phyloP scores from a whole-genome alignment of 2,888 invertebrate genomes.

The Coenonympha arcania region DNA sequence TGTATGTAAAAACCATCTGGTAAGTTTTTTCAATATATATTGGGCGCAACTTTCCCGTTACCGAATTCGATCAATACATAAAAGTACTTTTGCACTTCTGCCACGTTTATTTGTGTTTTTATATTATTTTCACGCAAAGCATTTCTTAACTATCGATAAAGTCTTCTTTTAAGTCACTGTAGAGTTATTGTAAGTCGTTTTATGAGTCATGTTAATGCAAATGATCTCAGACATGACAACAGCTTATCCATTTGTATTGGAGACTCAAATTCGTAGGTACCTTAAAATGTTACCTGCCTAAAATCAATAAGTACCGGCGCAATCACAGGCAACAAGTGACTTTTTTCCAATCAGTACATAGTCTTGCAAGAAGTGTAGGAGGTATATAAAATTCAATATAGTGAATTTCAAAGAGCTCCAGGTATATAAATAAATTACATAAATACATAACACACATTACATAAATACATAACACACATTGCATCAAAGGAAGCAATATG shows the following conservation, averaged over 20 bases:
- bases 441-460: no score
- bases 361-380: not conserved
- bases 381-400: not conserved
- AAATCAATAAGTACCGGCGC: constrained; percentile 10
- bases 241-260: constrained; percentile 1
- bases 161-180: not conserved
- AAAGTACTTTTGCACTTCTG: constrained; percentile 42
- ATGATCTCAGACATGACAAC: constrained; percentile 19
- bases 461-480: no score
- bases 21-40: not conserved
- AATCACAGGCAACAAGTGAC: not conserved
- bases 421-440: no score
- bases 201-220: constrained; percentile 33
- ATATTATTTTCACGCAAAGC: constrained; percentile 28
- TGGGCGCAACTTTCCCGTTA: constrained; percentile 38
- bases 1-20: not conserved
- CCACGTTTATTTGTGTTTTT: constrained; percentile 51
- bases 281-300: not conserved
- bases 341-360: not conserved
- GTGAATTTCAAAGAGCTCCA: no score
- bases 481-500: no score
- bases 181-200: not conserved
- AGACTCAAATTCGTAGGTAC: not conserved
- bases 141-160: constrained; percentile 28
- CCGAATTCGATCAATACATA: constrained; percentile 27